These are phyloP conservation scores for Leptopilina drosophilae DNA, from an alignment of 2,888 invertebrate genomes.

Conservation along the genomic window DNA sequence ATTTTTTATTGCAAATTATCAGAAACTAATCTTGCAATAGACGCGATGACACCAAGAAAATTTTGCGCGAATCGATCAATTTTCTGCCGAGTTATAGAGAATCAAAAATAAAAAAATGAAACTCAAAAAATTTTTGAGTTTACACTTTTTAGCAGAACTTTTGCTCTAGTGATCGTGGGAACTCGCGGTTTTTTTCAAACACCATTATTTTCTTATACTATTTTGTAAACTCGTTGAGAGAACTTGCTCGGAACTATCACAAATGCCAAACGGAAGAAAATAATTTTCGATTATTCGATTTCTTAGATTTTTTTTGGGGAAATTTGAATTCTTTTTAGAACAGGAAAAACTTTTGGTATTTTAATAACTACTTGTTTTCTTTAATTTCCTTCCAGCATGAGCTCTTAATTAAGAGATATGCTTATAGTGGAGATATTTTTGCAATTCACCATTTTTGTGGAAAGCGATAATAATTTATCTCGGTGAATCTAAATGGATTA, in stretches of 20 bases:
- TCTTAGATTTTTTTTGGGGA: no score
- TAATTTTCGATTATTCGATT: no score
- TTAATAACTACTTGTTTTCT: no score
- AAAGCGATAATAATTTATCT: not conserved
- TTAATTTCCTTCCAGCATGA: no score
- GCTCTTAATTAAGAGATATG: no score
- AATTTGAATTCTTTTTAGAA: no score
- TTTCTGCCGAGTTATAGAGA: not conserved
- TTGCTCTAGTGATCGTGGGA: not conserved
- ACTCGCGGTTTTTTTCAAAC: not conserved
- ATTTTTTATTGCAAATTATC: no score
- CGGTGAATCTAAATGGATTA: not conserved
- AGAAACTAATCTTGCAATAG: not conserved
- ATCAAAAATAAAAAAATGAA: not conserved
- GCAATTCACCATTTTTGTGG: conserved; percentile 2
- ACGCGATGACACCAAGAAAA: not conserved
- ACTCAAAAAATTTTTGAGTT: conserved; percentile 23
- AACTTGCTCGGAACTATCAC: no score
- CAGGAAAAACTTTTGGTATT: no score
- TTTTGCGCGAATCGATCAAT: not conserved
- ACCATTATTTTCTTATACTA: not conserved
- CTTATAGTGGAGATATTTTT: not conserved
- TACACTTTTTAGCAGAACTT: not conserved
- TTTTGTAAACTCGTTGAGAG: no score
- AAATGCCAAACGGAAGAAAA: no score